Conservation (phyloP, 2,888 invertebrate genomes). For the Hydraecia micacea region DNA sequence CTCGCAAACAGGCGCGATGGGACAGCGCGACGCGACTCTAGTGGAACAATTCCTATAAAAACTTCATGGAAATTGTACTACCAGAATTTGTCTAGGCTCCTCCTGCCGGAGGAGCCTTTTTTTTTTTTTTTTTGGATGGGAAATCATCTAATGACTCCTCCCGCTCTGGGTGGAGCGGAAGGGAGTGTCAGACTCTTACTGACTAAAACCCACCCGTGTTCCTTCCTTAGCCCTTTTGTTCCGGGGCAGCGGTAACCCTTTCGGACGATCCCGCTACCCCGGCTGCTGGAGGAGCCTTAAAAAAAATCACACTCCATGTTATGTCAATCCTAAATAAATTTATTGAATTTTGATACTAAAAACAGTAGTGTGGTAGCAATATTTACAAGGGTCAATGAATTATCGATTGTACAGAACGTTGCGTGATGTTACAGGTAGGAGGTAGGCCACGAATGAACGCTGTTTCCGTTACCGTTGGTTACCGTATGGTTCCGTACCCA, state of each 20-base stretch:
- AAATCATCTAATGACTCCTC: too few relatives aligned
- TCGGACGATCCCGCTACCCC: too few relatives aligned
- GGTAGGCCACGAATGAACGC: slow-evolving; percentile 18
- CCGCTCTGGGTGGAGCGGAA: too few relatives aligned
- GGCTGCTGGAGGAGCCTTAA: neutral
- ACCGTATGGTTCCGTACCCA: neutral
- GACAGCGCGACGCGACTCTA: too few relatives aligned
- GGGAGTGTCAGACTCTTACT: too few relatives aligned
- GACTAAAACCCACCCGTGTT: too few relatives aligned
- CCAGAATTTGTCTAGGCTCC: neutral
- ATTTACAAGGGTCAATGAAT: slow-evolving; percentile 77
- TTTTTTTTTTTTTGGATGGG: too few relatives aligned
- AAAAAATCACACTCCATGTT: neutral
- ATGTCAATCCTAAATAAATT: neutral
- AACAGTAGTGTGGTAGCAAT: slow-evolving; percentile 48
- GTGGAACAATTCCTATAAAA: too few relatives aligned
- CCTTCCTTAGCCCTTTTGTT: too few relatives aligned
- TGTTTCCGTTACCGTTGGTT: neutral
- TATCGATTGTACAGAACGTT: slow-evolving; percentile 74
- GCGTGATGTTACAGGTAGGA: slow-evolving; percentile 65
- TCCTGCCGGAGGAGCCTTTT: too few relatives aligned
- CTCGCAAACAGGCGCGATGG: too few relatives aligned
- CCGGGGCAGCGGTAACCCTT: too few relatives aligned
- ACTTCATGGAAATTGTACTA: neutral
- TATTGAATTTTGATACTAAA: slow-evolving; percentile 13